Base-by-base conservation (phyloP, 2,113 vertebrate species). In the Phaethon lepturus region DNA sequence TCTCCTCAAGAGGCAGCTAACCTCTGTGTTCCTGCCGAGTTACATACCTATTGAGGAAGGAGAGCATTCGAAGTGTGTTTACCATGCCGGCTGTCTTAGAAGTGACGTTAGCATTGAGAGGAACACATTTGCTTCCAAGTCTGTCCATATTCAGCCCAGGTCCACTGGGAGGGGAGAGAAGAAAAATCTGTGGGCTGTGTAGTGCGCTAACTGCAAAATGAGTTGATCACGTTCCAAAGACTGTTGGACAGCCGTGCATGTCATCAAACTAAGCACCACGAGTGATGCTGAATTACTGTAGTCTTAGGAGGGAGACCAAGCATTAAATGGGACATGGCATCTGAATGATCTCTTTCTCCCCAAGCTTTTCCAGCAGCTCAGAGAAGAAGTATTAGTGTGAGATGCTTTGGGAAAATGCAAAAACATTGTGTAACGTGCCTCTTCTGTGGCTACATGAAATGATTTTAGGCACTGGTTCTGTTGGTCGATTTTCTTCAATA, bases 381-480 rank as follows among this genome's bases (percentile, higher is more conserved):
- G 38, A 60, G 42, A 67, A 67, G 71, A 84, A 62, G 24, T 16
- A 5, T 64, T 79, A 13, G 52, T n/a, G 52, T n/a, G 81, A 75
- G 40, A n/a, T 55, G 19, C 40, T 73, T 60, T 77, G 71, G 26
- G 79, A 80, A 62, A 59, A 77, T 1, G 38, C 44, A n/a, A 28
- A 56, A 38, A 0, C 44, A 5, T 33, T n/a, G 11, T 63, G 0
- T 22, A 35, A 10, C 25, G 1, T 29, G 23, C 7, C 4, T 72
- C 24, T 77, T 71, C 28, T 72, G 35, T 14, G 62, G 47, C 74
- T 78, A 8, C 17, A 11, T 49, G 14, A 6, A 52, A 11, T 50
- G 35, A 7, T 33, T 81, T 64, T 40, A 81, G 49, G 15, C 23
- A 20, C 29, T 35, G n/a, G 6, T 42, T 78, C 82, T 83, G 7